Evolutionary conservation across 2,888 invertebrate genomes (phyloP).

Genomic region (Cephonodes hylas): DNA sequence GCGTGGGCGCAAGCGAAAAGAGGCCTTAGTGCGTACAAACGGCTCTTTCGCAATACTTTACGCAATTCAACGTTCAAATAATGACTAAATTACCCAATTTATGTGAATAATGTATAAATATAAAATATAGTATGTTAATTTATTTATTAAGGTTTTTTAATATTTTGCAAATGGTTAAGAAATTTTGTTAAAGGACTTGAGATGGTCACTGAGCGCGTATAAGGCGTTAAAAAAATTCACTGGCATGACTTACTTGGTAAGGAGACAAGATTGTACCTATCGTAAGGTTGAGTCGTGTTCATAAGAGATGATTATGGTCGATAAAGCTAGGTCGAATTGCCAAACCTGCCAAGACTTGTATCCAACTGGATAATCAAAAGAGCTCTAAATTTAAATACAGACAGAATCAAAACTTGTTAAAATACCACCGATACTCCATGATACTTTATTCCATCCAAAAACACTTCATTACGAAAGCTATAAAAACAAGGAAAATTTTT

Average conservation of each 20-base stretch:
- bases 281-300: too few species aligned
- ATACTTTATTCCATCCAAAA: neutral
- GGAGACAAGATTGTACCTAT: too few species aligned
- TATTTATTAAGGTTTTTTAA: neutral
- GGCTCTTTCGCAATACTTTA: conserved; percentile 52
- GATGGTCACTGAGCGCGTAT: too few species aligned
- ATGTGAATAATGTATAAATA: conserved; percentile 6
- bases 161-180: neutral
- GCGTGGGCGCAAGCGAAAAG: conserved; percentile 51
- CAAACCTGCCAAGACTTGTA: too few species aligned
- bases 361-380: too few species aligned
- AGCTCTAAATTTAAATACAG: too few species aligned
- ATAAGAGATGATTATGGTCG: too few species aligned
- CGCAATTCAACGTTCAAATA: conserved; percentile 52
- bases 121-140: conserved; percentile 6
- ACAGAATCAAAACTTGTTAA: too few species aligned
- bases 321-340: too few species aligned
- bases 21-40: conserved; percentile 31
- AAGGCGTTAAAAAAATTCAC: too few species aligned
- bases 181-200: neutral
- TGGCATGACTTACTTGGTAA: neutral
- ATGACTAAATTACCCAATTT: conserved; percentile 18
- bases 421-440: neutral
- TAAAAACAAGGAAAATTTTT: neutral
- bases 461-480: neutral